A percentile compares a stretch with the other conserved stretches of the same genome.
These are phyloP conservation scores for Sylvilagus floridanus DNA, from an alignment of 2,797 vertebrate genomes.

Conservation along the genomic window DNA sequence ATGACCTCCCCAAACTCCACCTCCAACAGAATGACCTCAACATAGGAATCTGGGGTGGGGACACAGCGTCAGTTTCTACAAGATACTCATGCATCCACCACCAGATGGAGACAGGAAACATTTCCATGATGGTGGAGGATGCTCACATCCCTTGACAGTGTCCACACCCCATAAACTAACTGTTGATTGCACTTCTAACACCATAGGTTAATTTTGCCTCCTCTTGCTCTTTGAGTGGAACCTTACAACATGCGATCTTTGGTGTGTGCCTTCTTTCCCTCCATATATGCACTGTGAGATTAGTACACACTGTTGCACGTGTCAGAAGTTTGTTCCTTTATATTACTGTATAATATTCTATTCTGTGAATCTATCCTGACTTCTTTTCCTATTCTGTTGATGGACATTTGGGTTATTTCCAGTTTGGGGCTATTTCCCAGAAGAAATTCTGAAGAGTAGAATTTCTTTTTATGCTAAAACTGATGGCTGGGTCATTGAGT, in stretches of 20 bases:
- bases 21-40: not conserved
- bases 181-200: not conserved
- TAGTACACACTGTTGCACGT: not conserved
- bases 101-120: not conserved
- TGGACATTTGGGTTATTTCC: not conserved
- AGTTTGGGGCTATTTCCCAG: not conserved
- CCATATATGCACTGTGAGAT: not conserved
- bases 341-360: not conserved
- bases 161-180: not conserved
- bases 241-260: not conserved
- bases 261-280: not conserved
- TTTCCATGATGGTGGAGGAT: not conserved
- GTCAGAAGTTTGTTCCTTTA: not conserved
- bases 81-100: not conserved
- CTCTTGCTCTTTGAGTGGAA: not conserved
- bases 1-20: not conserved
- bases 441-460: not conserved
- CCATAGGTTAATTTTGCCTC: not conserved
- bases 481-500: not conserved
- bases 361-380: not conserved
- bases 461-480: not conserved
- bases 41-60: not conserved
- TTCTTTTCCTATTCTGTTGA: not conserved
- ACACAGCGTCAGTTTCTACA: not conserved
- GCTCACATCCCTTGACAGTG: not conserved